Base-by-base conservation (phyloP, 2,888 invertebrate genomes). In the Melipona beecheii region DNA sequence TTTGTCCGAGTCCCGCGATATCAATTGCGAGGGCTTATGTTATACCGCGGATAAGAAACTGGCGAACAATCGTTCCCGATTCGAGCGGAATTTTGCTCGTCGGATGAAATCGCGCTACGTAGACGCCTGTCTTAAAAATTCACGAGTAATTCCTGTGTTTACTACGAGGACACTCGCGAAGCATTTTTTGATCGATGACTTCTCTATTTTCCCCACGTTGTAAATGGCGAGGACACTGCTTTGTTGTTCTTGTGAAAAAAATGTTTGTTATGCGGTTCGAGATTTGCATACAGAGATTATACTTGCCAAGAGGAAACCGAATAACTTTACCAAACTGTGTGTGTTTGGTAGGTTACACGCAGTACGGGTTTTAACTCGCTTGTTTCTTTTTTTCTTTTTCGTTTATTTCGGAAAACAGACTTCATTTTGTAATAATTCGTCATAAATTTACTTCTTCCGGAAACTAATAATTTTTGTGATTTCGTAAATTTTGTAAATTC, bases 121-220 rank as follows among this genome's bases (percentile, higher is more conserved):
- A 3, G 62, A 50, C 17, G 21, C 62, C 17, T 73, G 62, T 21
- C 11, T 31, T 36, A 50, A 73, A 73, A 73, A 52, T 73, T 73
- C 73, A n/a, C 50, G 31, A 36, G 73, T 52, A 73, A 73, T 73
- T 62, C 62, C 62, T 62, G 64, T 62, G 62, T 50, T 62, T 73
- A 73, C 50, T 73, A 15, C 72, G 27, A 15, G 50, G 17, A 31
- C 17, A 62, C 21, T n/a, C 50, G 9, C 19, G 17, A 4, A 21
- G 49, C 24, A 31, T 31, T 49, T 31, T 62, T 62, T 52, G 1
- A 5, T 17, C 11, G 24, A 11, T 13, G 1, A 19, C 19, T 6
- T 21, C 15, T 64, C 62, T 17, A 62, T n/a, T 50, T 62, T 62
- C 31, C 62, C n/a, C 52, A 21, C 31, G 21, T 72, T 62, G n/a